Base-by-base conservation (phyloP, 2,888 invertebrate species). In the Drosophila flavopinicola region DNA sequence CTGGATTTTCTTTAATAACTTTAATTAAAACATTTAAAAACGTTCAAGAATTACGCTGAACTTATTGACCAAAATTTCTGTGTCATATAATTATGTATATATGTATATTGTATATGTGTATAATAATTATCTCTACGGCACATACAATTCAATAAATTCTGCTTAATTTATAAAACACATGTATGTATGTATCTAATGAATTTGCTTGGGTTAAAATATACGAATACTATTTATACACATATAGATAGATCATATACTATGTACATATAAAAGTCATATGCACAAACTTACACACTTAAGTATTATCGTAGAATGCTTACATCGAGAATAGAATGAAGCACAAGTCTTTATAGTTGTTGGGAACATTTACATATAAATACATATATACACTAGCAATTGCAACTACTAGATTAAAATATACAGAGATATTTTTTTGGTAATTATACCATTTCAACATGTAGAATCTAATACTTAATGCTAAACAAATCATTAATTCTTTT, bases 271-370 rank as follows among this genome's bases (percentile, higher is more conserved):
- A 65, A 73, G 65, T 75, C 75, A 67, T 82, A 75, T 72, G 69
- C 57, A 69, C 45, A 75, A 66, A 65, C 61, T 69, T 68, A 75
- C 39, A 65, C 44, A 65, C 52, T 77, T 61, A 65, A 25, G 20
- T 53, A 66, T 75, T 78, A 80, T 82, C 63, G 53, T 82, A 83
- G 68, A 77, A 69, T 77, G 75, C 86, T 86, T 80, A 77, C 66
- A 84, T 80, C 68, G 66, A 84, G 66, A 64, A 77, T 66, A 83
- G 80, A 83, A 80, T 78, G 78, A 80, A 83, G 83, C 83, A 86
- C 75, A 83, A 83, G 86, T 83, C 86, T 83, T 84, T 86, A 83
- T 77, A 83, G 82, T 84, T 85, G 53, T 74, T 66, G 79, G 66
- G 76, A 80, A 83, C 83, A 78, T 84, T 71, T 74, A 75, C 74